Evolutionary conservation across 2,888 invertebrate genomes (phyloP).

Genomic region (Ectemnius lituratus): DNA sequence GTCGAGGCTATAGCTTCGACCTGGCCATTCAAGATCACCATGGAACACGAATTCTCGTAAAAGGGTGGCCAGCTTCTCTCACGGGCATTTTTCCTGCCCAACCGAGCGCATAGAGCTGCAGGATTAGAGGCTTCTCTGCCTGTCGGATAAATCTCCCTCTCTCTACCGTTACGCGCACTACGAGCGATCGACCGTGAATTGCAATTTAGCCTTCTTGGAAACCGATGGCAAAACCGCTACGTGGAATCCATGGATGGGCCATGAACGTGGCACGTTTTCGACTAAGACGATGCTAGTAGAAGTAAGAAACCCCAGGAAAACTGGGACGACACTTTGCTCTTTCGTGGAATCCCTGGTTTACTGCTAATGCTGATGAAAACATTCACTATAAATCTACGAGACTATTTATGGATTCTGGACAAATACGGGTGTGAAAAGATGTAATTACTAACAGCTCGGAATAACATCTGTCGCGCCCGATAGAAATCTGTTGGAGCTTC

Average conservation of each 20-base stretch:
- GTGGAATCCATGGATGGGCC: no score
- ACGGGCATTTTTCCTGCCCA: slow-evolving; percentile 7
- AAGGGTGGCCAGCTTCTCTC: slow-evolving; percentile 8
- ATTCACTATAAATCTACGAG: no score
- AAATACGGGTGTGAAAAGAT: no score
- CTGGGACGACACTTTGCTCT: neutral
- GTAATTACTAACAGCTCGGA: neutral
- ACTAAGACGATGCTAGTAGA: neutral
- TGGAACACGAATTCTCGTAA: neutral
- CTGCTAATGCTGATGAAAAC: neutral
- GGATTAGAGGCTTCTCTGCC: slow-evolving; percentile 32
- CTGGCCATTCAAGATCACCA: no score
- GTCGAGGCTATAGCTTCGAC: no score
- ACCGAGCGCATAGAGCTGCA: slow-evolving; percentile 36
- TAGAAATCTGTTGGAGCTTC: slow-evolving; percentile 23
- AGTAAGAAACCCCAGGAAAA: neutral
- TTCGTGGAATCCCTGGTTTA: neutral
- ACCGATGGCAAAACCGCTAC: neutral
- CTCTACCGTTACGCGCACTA: slow-evolving; percentile 8
- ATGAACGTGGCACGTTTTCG: neutral
- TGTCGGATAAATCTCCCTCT: slow-evolving; percentile 3
- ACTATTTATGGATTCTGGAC: no score
- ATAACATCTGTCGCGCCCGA: slow-evolving; percentile 16
- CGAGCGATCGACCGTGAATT: slow-evolving; percentile 20
- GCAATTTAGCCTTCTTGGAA: slow-evolving; percentile 12